Base-by-base conservation (phyloP, 2,797 vertebrate genomes). In the Catostomus latipinnis region DNA sequence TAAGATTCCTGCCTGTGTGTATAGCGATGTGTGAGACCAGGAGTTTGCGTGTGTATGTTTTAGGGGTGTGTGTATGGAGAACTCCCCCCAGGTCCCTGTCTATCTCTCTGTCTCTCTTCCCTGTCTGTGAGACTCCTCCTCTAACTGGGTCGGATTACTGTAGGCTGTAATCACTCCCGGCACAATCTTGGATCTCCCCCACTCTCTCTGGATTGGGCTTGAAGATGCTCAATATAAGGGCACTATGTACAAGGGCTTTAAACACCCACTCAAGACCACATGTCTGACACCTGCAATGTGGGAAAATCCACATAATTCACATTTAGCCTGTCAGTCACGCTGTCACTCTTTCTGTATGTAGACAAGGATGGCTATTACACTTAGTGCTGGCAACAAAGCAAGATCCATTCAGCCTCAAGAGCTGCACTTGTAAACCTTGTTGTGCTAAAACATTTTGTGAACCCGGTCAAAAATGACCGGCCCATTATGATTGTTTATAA, bases 121-220 rank as follows among this genome's bases (percentile, higher is more conserved):
- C 81, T 81, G 69, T 49, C 52, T 74, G 34, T 50, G 56, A 77
- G 83, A 82, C 86, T 85, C 86, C 86, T 85, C 83, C 86, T 82
- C 67, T 83, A 65, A 3, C 82, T 80, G 82, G 83, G 70, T 87
- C 86, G 76, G 83, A 86, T 86, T 86, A 84, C 85, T 34, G 34
- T 34, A 34, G 34, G 34, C 34, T 34, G 34, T 34, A 34, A 86
- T 84, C 81, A 14, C 62, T 75, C 56, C 34, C 34, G 65, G 66
- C 58, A 50, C 14, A 72, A 53, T 70, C 81, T 68, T 72, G 80
- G 60, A 78, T 57, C 66, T 62, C 67, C 81, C 76, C 63, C 53
- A 57, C 45, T 71, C 66, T 62, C 3, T 8, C 68, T 50, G 67
- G 73, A 57, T 57, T 46, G 65, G 8, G 4, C 2, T 1, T 58